Base-by-base conservation (phyloP, 2,888 invertebrate genomes). In the Ommatoiulus sabulosus region DNA sequence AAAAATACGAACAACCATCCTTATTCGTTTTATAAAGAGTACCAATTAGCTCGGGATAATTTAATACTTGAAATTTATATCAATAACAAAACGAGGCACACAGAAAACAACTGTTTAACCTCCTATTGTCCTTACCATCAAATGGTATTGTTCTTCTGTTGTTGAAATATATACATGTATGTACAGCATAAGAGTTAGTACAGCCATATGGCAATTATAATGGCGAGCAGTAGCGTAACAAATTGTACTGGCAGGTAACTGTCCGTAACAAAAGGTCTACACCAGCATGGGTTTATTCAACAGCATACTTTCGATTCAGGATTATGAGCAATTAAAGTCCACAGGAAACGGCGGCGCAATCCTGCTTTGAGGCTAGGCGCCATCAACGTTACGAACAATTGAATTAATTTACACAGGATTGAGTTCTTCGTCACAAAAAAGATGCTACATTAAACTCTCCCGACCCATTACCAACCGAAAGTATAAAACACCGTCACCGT, bases 321-420 rank as follows among this genome's bases (percentile, higher is more conserved):
- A 80, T 80, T 24, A 20, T 20, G 80, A 24, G 35, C 80, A 80
- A 80, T 80, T 80, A 80, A 80, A 80, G 35, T 2, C 35, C 80
- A 35, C 80, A 20, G 80, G 80, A 80, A 80, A 80, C 20, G 24
- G 80, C 17, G 24, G 24, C 8, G 35, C 5, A 20, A 12, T 80
- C 80, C 80, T 80, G 80, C 35, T 80, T 80, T 10, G 80, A 80
- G 80, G 80, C 80, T 80, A 80, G 80, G 7, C 35, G 24, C 20
- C 15, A n/a, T 80, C 12, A 7, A 10, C 7, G 12, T 35, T 10
- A 12, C 20, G 12, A 80, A 80, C 35, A 7, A 20, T 80, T 80
- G 24, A 24, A 35, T 35, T 8, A 80, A 24, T 80, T 80, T 24
- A 35, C 35, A 24, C 20, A 35, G n/a, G 20, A 80, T 20, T 63